Conservation (phyloP, 2,113 vertebrate species). For the Isurus oxyrinchus region DNA sequence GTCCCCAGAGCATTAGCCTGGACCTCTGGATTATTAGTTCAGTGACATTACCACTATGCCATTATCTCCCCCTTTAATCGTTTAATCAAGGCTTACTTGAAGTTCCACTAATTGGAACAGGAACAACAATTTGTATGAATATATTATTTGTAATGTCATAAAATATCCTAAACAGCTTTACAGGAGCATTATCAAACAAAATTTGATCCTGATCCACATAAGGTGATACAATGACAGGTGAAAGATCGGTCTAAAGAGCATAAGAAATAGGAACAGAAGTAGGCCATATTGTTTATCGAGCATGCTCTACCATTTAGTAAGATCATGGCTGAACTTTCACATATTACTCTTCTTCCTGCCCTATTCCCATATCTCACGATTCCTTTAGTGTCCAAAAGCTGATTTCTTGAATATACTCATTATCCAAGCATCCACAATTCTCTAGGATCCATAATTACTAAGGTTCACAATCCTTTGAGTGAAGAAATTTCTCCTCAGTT, state of each 20-base stretch:
- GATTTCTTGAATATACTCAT: neutral
- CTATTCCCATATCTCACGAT: neutral
- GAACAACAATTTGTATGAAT: neutral
- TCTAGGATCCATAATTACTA: neutral
- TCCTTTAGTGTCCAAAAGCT: neutral
- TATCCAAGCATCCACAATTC: neutral
- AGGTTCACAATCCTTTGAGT: neutral
- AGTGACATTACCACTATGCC: too few species aligned
- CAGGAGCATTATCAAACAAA: neutral
- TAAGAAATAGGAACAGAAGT: neutral
- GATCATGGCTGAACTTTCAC: neutral
- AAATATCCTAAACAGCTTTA: neutral
- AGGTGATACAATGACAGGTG: neutral
- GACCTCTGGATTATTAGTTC: too few species aligned
- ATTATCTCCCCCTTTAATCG: too few species aligned
- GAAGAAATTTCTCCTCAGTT: neutral
- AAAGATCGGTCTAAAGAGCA: neutral
- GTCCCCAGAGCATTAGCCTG: too few species aligned
- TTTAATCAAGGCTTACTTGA: neutral
- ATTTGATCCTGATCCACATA: neutral
- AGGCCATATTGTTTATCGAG: neutral
- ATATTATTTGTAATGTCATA: neutral
- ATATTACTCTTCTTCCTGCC: neutral
- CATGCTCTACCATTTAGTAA: neutral
- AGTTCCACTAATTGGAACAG: neutral